Base-by-base conservation (phyloP, 1,140 invertebrate genomes). In the Penaeus vannamei region DNA sequence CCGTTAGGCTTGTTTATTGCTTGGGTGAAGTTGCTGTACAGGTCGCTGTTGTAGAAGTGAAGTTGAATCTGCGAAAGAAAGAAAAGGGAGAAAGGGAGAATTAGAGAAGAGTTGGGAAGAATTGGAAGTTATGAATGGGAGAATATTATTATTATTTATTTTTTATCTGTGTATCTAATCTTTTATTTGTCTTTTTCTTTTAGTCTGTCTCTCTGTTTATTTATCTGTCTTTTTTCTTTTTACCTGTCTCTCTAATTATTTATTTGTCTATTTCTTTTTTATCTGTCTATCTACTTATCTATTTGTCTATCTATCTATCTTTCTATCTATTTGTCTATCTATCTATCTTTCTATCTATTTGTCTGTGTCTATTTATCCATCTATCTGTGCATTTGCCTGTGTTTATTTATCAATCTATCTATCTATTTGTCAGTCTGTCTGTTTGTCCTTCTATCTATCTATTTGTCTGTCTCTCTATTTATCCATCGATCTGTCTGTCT, bases 21-120 rank as follows among this genome's bases (percentile, higher is more conserved):
- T 94, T 98, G 97, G 59, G 97, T 96, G 95, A 98, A 98, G 93
- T 99, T 99, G 92, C 97, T 96, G 94, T 99, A 99, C n/a, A 99
- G 94, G 93, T 99, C 97, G 90, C 97, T 96, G 93, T 99, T 99
- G 94, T 97, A 99, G 8, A 98, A 98, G 91, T 98, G 97, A 60
- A 99, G 94, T 94, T 99, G 98, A 92, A 99, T 96, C 98, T 98
- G 95, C 81, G 84, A 69, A 2, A 23, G 32, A 80, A 69, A 46
- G 61, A 62, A 62, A 69, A 23, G 82, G 5, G 2, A 53, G 2
- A 22, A 8, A 23, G 46, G 29, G 8, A 32, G n/a, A 79, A 79
- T 23, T 4, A 8, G 19, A 79, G 76, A 36, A 29, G 12, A 69
- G 66, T 3, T 64, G 19, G n/a, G 62, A 77, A 20, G 23, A 46